Evolutionary conservation across 1,140 invertebrate genomes (phyloP), one percentile per base, ranked within the genome.

Genomic region (Frieseomelitta varia): DNA sequence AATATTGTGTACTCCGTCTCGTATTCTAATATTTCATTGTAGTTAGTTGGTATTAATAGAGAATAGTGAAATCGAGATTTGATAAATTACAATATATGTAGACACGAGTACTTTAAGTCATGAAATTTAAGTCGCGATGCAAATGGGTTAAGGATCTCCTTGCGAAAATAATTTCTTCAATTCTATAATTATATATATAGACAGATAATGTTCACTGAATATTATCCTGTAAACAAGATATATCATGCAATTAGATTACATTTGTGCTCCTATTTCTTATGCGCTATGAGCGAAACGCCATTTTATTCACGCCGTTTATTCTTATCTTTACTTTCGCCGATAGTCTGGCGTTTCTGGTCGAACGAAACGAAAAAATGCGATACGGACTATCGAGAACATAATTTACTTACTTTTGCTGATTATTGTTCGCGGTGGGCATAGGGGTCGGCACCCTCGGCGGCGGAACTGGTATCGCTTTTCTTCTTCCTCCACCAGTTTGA

Each of bases 361-460:
- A 65, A 53, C 55, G 55, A 34, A 34, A 21, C 27, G 27, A 39
- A 11, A 17, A 39, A 27, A 24, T 19, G 17, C n/a, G n/a, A 27
- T 1, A 34, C 19, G 12, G 21, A 11, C 1, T 71, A 84, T 79
- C 75, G 39, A 19, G 1, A 56, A 56, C 19, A 67, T 61, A 81
- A 69, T 76, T 79, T 51, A 90, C 86, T 91, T 74, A 94, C 94
- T 91, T 92, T 88, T 93, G 92, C 85, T 93, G 91, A 89, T 93
- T 94, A 86, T 93, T 93, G 82, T 94, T 95, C 39, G 87, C 91
- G 30, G 90, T 89, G 14, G 94, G 94, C 94, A 95, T 95, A 12
- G 94, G 94, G 79, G 94, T 95, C 67, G 94, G 94, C 12, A 95
- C 94, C 63, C 94, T 92, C 65, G 94, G 94, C 53, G 94, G 94